Conservation (phyloP, 2,113 vertebrate species). For the Eudyptes chrysolophus region DNA sequence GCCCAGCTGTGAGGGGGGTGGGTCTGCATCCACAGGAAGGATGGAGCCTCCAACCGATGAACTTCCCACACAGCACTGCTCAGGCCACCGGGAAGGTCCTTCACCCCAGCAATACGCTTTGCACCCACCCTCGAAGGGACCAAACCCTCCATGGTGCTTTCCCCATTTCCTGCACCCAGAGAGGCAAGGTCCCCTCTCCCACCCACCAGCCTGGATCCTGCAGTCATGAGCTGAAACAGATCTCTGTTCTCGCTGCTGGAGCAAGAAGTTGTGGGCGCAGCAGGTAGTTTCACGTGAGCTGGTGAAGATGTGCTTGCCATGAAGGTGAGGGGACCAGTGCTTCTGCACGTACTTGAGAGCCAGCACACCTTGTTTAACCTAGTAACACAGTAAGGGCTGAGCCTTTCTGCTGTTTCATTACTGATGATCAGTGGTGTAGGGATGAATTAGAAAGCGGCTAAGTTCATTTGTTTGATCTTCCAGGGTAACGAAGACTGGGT, state of each 20-base stretch:
- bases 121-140: rapidly evolving
- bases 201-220: not conserved
- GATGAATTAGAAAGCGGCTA: not conserved
- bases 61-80: not conserved
- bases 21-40: not conserved
- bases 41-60: not conserved
- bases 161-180: rapidly evolving
- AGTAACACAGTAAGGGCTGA: not conserved
- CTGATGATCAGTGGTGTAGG: not conserved
- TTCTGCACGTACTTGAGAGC: not conserved
- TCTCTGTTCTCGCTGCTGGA: not conserved
- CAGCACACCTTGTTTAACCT: not conserved
- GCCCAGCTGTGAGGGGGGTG: rapidly evolving
- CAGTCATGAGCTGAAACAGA: not conserved
- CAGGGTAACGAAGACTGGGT: not conserved
- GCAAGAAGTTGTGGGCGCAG: not conserved
- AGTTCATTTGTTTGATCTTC: not conserved
- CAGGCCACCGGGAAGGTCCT: not conserved
- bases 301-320: not conserved
- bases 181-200: not conserved
- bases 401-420: not conserved
- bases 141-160: not conserved
- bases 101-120: not conserved
- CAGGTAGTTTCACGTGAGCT: not conserved
- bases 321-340: not conserved